Base-by-base conservation (phyloP, 2,113 vertebrate genomes). In the Toxostoma redivivum region DNA sequence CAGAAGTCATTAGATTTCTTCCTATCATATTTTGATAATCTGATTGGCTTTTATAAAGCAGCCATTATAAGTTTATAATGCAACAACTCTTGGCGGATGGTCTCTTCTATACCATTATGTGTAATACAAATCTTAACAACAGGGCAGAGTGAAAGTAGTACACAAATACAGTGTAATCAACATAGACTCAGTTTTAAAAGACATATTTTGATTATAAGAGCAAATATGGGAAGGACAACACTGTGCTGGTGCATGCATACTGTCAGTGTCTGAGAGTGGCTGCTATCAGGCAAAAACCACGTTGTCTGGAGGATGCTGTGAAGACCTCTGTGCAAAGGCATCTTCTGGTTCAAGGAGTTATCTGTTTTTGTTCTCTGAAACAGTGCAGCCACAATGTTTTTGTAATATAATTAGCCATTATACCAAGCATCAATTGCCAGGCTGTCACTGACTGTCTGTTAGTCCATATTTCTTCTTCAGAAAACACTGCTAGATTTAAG, bases 291-390 rank as follows among this genome's bases (percentile, higher is more conserved):
- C 31, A 51, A 72, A 40, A 86, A 8, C n/a, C 1, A 2, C 2
- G 0, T 54, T 67, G 9, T 66, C 64, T 74, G 56, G 47, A 70
- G 42, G 67, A 45, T 50, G 27, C 74, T 64, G 9, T 57, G 23
- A 66, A 61, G 70, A 74, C 4, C 40, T 78, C 51, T 66, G n/a
- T 81, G 58, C 42, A 80, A 73, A 83, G 38, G 30, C 53, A 44
- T 77, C 35, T 66, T 82, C 51, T 82, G 15, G 30, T 86, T 94
- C 40, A 90, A 62, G 45, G 37, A 82, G 24, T 74, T 82, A 7
- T 9, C 92, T 86, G 67, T 10, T 82, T 87, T 70, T 83, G 11
- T 82, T 88, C 60, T 66, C 80, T 84, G 33, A 77, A 93, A 18
- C 28, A 42, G 56, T 50, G 58, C 87, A 90, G 42, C 77, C 9